Evolutionary conservation across 1,140 invertebrate genomes (phyloP), one percentile per base, ranked within the genome.

Genomic region (Drosophila cardini): DNA sequence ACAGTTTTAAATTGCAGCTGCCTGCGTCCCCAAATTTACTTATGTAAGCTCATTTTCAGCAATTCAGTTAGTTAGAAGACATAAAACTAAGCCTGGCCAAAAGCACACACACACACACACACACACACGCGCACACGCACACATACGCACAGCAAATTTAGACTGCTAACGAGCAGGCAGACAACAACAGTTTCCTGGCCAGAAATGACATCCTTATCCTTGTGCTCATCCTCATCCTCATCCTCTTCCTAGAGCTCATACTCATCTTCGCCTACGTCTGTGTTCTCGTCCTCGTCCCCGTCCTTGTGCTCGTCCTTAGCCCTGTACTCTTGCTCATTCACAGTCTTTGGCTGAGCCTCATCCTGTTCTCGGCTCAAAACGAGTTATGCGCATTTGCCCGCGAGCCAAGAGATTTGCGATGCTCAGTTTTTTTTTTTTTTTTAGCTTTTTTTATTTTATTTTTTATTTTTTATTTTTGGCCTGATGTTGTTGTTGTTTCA

Each of bases 301-400:
- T 56, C 11, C 34, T 5, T 4, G 21, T 26, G 0, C 21, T 13
- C 15, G 26, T 18, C 13, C 38, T 40, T n/a, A 45, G 21, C 10
- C 21, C 4, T 26, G 5, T 13, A 18, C 30, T 38, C 13, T 30
- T 7, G 38, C 56, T 57, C 21, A 21, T n/a, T 15, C 48, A 18
- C 7, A 46, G 15, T 6, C 32, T 53, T 11, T 0, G n/a, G 5
- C 46, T 30, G 18, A 4, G 50, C 6, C 58, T 61, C 45, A 48
- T 46, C 42, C 53, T 43, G 57, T 45, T 36, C 63, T 32, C 42
- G 34, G 64, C 57, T 75, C 80, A 79, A 26, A 83, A 83, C 80
- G 80, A 84, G 80, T 84, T 84, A 72, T 83, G 80, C 68, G 76
- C 72, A 62, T 83, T 83, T 83, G 80, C 57, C 80, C 80, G 55